Percentiles rank a stretch among this genome's conserved stretches.
Evolutionary conservation across 53 echinoderm and acorn worm species (phyloP).

Genomic region (Stichopus horrens): DNA sequence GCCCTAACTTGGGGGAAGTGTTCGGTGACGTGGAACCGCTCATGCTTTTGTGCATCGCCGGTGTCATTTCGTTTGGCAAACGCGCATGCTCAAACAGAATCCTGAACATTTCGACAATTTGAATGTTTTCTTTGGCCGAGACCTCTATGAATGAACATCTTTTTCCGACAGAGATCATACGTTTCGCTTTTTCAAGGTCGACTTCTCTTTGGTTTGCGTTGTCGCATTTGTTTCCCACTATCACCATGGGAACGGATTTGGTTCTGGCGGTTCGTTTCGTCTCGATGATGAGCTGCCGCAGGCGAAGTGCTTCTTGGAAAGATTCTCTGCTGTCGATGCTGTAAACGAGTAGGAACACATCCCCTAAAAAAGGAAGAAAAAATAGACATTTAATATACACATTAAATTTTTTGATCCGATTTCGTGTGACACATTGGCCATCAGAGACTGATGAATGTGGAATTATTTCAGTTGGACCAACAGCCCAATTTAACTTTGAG

Average conservation of each 20-base stretch:
- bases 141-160: constrained; percentile 84
- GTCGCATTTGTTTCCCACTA: constrained; percentile 90
- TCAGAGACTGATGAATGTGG: too few relatives aligned
- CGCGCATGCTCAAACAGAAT: constrained; percentile 88
- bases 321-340: constrained; percentile 94
- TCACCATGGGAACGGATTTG: constrained; percentile 93
- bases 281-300: constrained; percentile 88
- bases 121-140: constrained; percentile 82
- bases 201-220: constrained; percentile 69
- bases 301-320: constrained; percentile 81
- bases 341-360: constrained; percentile 96
- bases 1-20: constrained; percentile 52
- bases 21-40: constrained; percentile 61
- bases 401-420: too few relatives aligned
- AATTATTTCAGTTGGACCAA: too few relatives aligned
- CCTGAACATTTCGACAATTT: constrained; percentile 80
- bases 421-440: too few relatives aligned
- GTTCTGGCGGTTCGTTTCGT: constrained; percentile 85
- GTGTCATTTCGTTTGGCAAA: constrained; percentile 91
- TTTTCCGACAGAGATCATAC: constrained; percentile 67
- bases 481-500: too few relatives aligned
- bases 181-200: constrained; percentile 75
- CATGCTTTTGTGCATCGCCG: constrained; percentile 76
- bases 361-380: constrained; percentile 60
- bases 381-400: not conserved